These are phyloP conservation scores for Ooceraea biroi DNA, from an alignment of 1,140 invertebrate species.

Conservation along the genomic window DNA sequence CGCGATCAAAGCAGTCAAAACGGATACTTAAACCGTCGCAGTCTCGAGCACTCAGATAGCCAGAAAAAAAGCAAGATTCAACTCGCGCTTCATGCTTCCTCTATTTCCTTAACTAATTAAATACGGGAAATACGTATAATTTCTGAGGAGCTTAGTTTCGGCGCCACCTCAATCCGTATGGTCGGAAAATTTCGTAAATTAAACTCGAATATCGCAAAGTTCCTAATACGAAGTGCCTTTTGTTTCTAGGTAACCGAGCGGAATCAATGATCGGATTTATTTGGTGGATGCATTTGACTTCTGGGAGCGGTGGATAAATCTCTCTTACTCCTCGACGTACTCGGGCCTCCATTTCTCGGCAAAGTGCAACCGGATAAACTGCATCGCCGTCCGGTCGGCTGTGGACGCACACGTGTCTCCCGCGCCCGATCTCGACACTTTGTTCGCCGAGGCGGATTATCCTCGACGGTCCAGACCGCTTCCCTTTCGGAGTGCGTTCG, in stretches of 20 bases:
- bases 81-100: background rate
- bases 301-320: constrained; percentile 12
- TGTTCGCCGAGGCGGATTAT: constrained; percentile 63
- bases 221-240: background rate
- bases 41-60: background rate
- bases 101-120: background rate
- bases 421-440: constrained; percentile 54
- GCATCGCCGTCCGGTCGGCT: constrained; percentile 20
- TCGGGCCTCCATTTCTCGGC: constrained; percentile 41
- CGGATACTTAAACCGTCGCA: background rate
- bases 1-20: background rate
- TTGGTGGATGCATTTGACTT: constrained; percentile 30
- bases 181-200: background rate
- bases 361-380: constrained; percentile 53
- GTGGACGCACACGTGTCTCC: constrained; percentile 51
- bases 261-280: constrained; percentile 32
- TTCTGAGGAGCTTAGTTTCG: too few species aligned
- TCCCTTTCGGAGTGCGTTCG: constrained; percentile 56
- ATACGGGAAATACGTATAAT: background rate
- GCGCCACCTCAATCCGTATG: background rate
- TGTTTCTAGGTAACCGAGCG: background rate
- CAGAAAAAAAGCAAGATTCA: background rate
- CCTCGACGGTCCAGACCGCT: constrained; percentile 40
- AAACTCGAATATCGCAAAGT: background rate
- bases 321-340: background rate